A percentile compares a stretch with the other conserved stretches of the same genome.
Evolutionary conservation across 2,888 invertebrate species (phyloP).

Genomic region (Hoplodrina blanda): DNA sequence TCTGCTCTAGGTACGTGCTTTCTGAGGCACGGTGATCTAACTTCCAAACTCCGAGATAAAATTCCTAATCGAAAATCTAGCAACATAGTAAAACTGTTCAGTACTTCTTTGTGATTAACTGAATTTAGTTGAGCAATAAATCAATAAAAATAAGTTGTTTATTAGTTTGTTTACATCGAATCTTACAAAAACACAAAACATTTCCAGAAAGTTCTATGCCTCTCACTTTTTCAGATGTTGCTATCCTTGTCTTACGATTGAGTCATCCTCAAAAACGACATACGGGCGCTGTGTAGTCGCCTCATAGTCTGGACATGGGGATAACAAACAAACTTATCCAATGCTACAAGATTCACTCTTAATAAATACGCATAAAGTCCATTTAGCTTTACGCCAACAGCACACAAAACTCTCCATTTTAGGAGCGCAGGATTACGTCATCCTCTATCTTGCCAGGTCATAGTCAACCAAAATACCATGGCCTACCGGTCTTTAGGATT

Average conservation of each 20-base stretch:
- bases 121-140: constrained; percentile 24
- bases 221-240: constrained; percentile 28
- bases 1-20: too few species aligned
- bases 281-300: constrained; percentile 63
- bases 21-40: too few species aligned
- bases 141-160: constrained; percentile 25
- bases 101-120: not conserved
- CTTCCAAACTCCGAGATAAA: too few species aligned
- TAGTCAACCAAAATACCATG: constrained; percentile 67
- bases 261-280: constrained; percentile 55
- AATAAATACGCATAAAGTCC: constrained; percentile 31
- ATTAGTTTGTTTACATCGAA: constrained; percentile 34
- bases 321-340: constrained; percentile 51
- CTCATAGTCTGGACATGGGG: constrained; percentile 73
- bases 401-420: constrained; percentile 52
- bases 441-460: constrained; percentile 73
- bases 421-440: constrained; percentile 76
- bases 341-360: constrained; percentile 19
- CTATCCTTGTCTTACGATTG: constrained; percentile 40
- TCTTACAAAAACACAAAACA: constrained; percentile 12
- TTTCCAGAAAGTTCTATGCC: not conserved
- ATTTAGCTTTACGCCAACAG: constrained; percentile 43
- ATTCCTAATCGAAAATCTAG: too few species aligned
- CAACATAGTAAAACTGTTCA: not conserved
- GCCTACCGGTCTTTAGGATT: constrained; percentile 49